Evolutionary conservation across 2,888 invertebrate genomes (phyloP).

Genomic region (Drymonia ruficornis): DNA sequence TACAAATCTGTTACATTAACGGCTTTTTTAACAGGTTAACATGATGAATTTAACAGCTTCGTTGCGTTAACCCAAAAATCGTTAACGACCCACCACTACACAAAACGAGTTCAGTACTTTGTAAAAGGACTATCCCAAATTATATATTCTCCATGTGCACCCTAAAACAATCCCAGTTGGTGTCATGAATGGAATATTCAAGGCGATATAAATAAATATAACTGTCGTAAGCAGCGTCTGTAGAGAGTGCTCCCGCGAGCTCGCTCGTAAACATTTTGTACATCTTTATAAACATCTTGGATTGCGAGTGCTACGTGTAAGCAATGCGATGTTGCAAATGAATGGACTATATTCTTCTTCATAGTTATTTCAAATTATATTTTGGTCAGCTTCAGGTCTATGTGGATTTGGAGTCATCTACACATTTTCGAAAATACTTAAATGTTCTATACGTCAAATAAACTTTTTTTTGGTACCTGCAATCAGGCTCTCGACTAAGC

Average conservation of each 20-base stretch:
- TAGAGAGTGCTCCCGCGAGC: conserved; percentile 60
- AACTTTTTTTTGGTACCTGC: too few relatives aligned
- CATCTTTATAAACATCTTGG: conserved; percentile 72
- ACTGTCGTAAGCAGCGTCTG: conserved; percentile 62
- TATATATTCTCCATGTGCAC: neutral
- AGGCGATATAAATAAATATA: conserved; percentile 74
- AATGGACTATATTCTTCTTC: conserved; percentile 6
- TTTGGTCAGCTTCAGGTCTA: too few relatives aligned
- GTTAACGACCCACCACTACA: too few relatives aligned
- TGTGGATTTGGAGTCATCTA: too few relatives aligned
- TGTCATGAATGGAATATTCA: conserved; percentile 55
- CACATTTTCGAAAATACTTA: too few relatives aligned
- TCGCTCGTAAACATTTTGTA: conserved; percentile 66
- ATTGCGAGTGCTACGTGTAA: conserved; percentile 38
- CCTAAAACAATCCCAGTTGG: conserved; percentile 26
- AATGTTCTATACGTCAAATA: too few relatives aligned
- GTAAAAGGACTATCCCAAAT: conserved; percentile 13
- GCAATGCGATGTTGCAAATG: conserved; percentile 28
- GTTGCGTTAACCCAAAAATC: too few relatives aligned
- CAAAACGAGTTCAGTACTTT: neutral
- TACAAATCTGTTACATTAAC: too few relatives aligned
- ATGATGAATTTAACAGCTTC: too few relatives aligned
- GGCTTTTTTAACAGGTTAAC: too few relatives aligned
- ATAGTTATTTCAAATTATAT: too few relatives aligned
- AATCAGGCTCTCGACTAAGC: too few relatives aligned